Evolutionary conservation across 2,113 vertebrate genomes (phyloP).

Genomic region (Chaetops frenatus): DNA sequence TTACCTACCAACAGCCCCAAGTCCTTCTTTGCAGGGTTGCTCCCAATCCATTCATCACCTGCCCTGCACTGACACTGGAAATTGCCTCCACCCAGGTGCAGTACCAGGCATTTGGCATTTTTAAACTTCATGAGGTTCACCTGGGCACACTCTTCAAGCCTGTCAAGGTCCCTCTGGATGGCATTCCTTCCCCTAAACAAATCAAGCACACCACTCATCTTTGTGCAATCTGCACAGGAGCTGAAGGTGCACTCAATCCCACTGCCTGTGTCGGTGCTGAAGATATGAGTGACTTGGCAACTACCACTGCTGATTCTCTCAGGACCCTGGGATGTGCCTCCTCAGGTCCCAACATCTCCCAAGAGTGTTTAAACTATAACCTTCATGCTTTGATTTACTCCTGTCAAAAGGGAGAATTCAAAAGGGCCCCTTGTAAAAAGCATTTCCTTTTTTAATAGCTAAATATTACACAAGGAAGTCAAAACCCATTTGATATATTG

Average conservation of each 20-base stretch:
- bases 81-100: accelerated
- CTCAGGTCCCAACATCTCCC: not conserved
- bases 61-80: not conserved
- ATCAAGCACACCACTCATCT: not conserved
- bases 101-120: not conserved
- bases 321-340: not conserved
- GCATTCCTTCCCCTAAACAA: not conserved
- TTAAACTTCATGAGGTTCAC: not conserved
- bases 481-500: not conserved
- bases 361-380: not conserved
- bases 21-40: not conserved
- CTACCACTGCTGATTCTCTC: not conserved
- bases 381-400: not conserved
- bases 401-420: not conserved
- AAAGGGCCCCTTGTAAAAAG: not conserved
- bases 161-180: not conserved
- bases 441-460: not conserved
- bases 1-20: not conserved
- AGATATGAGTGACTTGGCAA: not conserved
- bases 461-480: not conserved
- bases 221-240: not conserved
- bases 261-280: not conserved
- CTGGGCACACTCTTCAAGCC: not conserved
- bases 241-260: not conserved
- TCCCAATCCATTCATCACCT: not conserved